phyloP scores from a whole-genome alignment of 2,113 vertebrate genomes.

The Vireo altiloquus region DNA sequence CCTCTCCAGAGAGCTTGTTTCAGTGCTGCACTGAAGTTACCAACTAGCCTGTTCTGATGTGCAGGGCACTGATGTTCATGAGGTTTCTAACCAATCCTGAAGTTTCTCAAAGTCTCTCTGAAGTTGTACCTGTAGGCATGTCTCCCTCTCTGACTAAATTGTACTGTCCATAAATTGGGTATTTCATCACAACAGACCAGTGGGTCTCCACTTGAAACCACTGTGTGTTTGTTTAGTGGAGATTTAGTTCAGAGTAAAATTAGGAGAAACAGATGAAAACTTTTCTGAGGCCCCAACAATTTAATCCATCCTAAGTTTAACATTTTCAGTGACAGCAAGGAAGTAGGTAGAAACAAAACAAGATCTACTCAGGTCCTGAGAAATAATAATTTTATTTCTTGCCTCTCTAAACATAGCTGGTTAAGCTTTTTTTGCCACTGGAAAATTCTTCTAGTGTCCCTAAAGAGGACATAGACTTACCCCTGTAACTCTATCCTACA shows the following conservation, averaged over 20 bases:
- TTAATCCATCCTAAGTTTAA: background rate
- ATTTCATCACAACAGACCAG: background rate
- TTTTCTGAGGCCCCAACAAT: background rate
- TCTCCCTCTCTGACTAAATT: background rate
- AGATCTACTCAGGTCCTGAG: background rate
- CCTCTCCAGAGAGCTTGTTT: background rate
- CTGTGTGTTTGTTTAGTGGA: background rate
- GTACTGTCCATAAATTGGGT: background rate
- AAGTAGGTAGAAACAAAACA: background rate
- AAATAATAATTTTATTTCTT: background rate
- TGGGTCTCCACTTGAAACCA: background rate
- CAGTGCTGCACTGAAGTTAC: background rate
- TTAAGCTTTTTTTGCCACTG: background rate
- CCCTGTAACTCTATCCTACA: background rate
- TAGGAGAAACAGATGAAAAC: background rate
- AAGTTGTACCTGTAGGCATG: background rate
- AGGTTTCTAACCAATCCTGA: background rate
- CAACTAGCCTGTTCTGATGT: background rate
- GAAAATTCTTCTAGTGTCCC: background rate
- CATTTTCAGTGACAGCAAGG: background rate
- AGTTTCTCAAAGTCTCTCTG: background rate
- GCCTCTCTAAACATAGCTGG: background rate
- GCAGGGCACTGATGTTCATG: background rate
- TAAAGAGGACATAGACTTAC: background rate
- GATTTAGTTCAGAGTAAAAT: background rate